Conservation (phyloP, 2,888 invertebrate genomes). For the Polymixis flavicincta region DNA sequence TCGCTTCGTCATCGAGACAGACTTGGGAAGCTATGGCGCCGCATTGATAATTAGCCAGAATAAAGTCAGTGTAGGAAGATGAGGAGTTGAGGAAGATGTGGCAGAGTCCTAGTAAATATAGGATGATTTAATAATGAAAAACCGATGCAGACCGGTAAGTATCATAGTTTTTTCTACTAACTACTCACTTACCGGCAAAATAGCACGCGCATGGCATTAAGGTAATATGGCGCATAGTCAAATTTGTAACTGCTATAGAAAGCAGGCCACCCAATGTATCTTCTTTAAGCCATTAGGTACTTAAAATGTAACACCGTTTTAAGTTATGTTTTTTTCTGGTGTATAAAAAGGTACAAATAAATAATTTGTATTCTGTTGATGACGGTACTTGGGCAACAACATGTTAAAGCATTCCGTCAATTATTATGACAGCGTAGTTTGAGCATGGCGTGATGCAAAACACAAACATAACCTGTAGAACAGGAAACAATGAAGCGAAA, state of each 20-base stretch:
- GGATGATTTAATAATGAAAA: neutral
- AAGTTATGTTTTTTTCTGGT: neutral
- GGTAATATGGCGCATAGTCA: too few species aligned
- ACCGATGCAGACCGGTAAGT: neutral
- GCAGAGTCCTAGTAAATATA: too few species aligned
- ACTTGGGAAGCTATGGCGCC: neutral
- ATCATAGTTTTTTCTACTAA: neutral
- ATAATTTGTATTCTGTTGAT: neutral
- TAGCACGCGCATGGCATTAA: too few species aligned
- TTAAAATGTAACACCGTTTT: too few species aligned
- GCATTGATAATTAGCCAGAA: neutral
- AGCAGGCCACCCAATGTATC: neutral
- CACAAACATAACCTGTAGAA: constrained; percentile 25
- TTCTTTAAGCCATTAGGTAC: neutral
- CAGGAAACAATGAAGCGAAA: neutral
- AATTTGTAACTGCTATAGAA: too few species aligned
- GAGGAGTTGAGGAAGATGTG: neutral
- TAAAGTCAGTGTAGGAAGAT: neutral
- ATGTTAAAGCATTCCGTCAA: neutral
- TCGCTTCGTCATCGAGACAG: neutral
- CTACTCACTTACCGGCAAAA: neutral
- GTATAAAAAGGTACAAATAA: neutral
- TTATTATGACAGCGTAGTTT: neutral
- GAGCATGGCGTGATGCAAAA: neutral
- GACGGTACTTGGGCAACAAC: neutral